phyloP scores from a whole-genome alignment of 2,888 invertebrate species.

The Proisotoma minuta region DNA sequence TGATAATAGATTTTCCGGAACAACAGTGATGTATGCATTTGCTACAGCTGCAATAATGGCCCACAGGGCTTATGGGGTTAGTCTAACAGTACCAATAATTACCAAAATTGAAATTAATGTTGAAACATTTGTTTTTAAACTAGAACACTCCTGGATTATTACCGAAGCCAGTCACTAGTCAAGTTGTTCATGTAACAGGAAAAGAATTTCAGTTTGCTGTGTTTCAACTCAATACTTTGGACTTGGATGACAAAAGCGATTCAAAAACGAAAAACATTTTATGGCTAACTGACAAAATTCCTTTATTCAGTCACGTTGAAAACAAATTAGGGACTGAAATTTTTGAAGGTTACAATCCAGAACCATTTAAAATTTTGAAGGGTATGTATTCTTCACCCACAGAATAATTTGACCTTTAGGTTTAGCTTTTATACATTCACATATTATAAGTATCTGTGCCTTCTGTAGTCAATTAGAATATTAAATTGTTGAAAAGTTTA shows the following conservation, averaged over 20 bases:
- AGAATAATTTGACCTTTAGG: neutral
- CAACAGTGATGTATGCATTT: constrained; percentile 69
- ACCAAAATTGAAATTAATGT: constrained; percentile 1
- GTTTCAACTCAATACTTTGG: constrained; percentile 75
- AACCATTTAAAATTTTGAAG: constrained; percentile 70
- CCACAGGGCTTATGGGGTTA: constrained; percentile 67
- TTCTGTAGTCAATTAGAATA: neutral
- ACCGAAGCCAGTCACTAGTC: constrained; percentile 72
- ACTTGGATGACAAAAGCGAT: constrained; percentile 57
- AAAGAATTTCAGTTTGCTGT: constrained; percentile 72
- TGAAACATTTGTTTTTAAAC: constrained; percentile 49
- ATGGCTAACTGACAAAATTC: constrained; percentile 63
- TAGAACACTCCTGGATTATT: too few species aligned
- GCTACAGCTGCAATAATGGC: constrained; percentile 72
- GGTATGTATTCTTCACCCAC: constrained; percentile 61
- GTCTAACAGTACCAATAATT: constrained; percentile 42
- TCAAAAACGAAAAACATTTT: constrained; percentile 68
- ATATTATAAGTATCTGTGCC: too few species aligned
- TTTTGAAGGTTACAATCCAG: constrained; percentile 70
- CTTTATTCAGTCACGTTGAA: constrained; percentile 63
- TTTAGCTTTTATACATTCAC: too few species aligned
- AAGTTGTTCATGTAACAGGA: constrained; percentile 77
- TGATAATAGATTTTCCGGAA: constrained; percentile 56
- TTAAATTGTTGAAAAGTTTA: too few species aligned
- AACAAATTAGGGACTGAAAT: constrained; percentile 63